A percentile compares a stretch with the other conserved stretches of the same genome.
Conservation (phyloP, 2,888 invertebrate genomes). For the Temnothorax unifasciatus region DNA sequence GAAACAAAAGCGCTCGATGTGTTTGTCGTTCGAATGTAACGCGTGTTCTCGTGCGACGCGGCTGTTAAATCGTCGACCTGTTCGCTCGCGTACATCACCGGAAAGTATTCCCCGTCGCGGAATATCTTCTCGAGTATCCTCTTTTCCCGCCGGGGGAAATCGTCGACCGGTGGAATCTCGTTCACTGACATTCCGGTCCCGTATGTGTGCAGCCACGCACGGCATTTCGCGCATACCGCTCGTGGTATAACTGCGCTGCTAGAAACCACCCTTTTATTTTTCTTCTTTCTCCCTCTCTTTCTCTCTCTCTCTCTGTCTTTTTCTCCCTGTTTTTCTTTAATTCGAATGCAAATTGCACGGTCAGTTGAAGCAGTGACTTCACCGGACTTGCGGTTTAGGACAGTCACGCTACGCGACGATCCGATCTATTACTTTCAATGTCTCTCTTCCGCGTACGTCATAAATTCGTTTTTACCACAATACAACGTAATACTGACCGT, state of each 20-base stretch:
- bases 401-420: constrained; percentile 14
- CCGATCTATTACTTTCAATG: constrained; percentile 24
- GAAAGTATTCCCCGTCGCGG: constrained; percentile 6
- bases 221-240: constrained; percentile 74
- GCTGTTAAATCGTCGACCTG: not conserved
- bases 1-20: not conserved
- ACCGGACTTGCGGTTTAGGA: not conserved
- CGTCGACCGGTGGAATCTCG: constrained; percentile 71
- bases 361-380: constrained; percentile 14
- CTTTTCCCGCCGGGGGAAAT: constrained; percentile 70
- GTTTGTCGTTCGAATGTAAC: not conserved
- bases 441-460: constrained; percentile 22
- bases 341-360: constrained; percentile 32
- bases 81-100: not conserved
- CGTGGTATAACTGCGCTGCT: constrained; percentile 46
- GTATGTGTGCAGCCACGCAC: constrained; percentile 75
- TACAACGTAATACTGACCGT: constrained; percentile 1
- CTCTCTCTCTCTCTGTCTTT: not conserved
- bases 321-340: not conserved
- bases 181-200: constrained; percentile 75
- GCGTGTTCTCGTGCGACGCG: not conserved
- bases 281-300: not conserved
- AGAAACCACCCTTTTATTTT: constrained; percentile 47
- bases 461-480: constrained; percentile 41
- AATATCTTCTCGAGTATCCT: constrained; percentile 46